phyloP scores from a whole-genome alignment of 1,140 invertebrate species.

The Calephelis nemesis region DNA sequence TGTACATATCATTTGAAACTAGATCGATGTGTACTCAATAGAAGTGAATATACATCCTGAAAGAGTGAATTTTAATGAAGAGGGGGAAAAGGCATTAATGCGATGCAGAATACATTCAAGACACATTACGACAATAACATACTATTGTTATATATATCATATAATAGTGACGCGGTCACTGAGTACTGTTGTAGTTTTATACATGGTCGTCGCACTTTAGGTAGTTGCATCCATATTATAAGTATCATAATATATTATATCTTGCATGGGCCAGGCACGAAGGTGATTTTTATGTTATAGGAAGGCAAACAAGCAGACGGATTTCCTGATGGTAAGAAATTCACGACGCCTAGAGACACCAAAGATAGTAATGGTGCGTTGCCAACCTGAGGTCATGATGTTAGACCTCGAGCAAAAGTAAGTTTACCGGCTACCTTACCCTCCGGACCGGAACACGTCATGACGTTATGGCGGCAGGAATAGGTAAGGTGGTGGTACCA shows the following conservation, averaged over 20 bases:
- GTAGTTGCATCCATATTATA: constrained; percentile 10
- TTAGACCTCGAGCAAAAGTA: no score
- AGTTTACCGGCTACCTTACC: no score
- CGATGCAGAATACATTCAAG: constrained; percentile 1
- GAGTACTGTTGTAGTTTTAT: not conserved
- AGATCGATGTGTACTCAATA: not conserved
- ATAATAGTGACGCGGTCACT: not conserved
- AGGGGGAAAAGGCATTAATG: not conserved
- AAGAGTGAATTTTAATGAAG: constrained; percentile 1
- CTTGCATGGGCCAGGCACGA: not conserved
- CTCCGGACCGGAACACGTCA: no score
- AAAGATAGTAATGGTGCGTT: no score
- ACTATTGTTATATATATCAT: not conserved
- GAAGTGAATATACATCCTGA: constrained; percentile 2
- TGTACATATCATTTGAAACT: constrained; percentile 11
- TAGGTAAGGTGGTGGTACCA: no score
- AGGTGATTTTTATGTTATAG: no score
- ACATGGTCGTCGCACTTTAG: not conserved
- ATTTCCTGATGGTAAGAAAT: no score
- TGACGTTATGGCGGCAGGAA: no score
- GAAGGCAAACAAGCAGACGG: no score
- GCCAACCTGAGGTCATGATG: no score
- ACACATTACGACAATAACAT: constrained; percentile 1
- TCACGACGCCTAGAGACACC: no score
- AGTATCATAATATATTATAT: not conserved